These are phyloP conservation scores for Sylvia atricapilla DNA, from an alignment of 2,113 vertebrate species.

Conservation along the genomic window DNA sequence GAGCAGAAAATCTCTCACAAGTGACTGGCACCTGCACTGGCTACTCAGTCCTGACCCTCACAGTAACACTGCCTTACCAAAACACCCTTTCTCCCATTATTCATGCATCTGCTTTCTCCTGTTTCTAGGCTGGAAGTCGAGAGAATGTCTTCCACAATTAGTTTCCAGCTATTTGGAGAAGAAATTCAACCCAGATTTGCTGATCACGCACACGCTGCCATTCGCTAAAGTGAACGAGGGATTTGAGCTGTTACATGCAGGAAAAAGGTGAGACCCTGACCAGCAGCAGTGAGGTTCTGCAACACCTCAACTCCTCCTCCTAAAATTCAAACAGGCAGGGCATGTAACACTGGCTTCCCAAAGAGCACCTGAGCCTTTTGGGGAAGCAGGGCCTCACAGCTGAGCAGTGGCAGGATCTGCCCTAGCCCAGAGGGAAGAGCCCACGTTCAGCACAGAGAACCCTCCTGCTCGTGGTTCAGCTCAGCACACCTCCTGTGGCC, in stretches of 20 bases:
- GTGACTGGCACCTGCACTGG: neutral
- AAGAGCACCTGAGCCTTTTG: neutral
- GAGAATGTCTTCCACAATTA: slow-evolving; percentile 75
- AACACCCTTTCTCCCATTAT: neutral
- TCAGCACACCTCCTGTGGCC: neutral
- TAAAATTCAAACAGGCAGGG: neutral
- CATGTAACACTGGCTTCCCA: neutral
- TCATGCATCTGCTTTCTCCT: neutral
- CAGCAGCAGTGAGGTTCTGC: neutral
- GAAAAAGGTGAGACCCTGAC: neutral
- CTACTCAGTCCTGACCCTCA: neutral
- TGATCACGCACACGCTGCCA: slow-evolving; percentile 83
- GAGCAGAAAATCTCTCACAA: too few species aligned
- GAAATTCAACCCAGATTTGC: slow-evolving; percentile 84
- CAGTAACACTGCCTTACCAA: neutral
- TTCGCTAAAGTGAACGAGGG: slow-evolving; percentile 81
- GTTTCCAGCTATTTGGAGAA: slow-evolving; percentile 83
- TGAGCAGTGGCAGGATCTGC: accelerated
- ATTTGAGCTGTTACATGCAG: slow-evolving; percentile 57
- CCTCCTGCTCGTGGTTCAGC: neutral
- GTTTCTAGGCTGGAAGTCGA: slow-evolving; percentile 33
- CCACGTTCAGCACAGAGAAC: neutral
- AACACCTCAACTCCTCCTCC: neutral
- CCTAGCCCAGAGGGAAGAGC: neutral
- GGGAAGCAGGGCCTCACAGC: neutral